Conservation (phyloP, 2,888 invertebrate species). For the Plagiodera versicolora region DNA sequence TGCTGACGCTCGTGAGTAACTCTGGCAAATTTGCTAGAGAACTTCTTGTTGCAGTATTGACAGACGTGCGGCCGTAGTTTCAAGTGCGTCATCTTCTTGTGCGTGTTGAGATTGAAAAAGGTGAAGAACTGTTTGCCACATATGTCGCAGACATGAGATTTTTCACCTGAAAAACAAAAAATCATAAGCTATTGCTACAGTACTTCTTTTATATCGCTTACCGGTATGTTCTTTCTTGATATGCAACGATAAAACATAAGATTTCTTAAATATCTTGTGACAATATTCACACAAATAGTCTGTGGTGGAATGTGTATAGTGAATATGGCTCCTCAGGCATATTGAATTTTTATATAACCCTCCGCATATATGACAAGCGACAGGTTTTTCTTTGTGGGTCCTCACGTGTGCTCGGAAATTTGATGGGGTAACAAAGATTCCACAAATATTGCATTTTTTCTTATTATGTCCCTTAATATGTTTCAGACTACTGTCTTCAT, state of each 20-base stretch:
- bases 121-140: slow-evolving; percentile 39
- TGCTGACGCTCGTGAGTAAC: slow-evolving; percentile 45
- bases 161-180: slow-evolving; percentile 34
- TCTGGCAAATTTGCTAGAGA: slow-evolving; percentile 41
- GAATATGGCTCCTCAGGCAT: slow-evolving; percentile 38
- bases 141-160: slow-evolving; percentile 39
- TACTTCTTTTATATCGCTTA: slow-evolving; percentile 17
- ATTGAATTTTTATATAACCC: slow-evolving; percentile 44
- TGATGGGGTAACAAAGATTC: slow-evolving; percentile 38
- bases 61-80: slow-evolving; percentile 43
- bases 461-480: slow-evolving; percentile 43
- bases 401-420: slow-evolving; percentile 45
- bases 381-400: slow-evolving; percentile 42
- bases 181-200: background rate
- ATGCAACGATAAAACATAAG: slow-evolving; percentile 40
- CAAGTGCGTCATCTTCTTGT: slow-evolving; percentile 43
- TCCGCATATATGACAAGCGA: slow-evolving; percentile 47
- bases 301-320: slow-evolving; percentile 39
- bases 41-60: slow-evolving; percentile 42
- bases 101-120: slow-evolving; percentile 37
- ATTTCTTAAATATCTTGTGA: slow-evolving; percentile 37
- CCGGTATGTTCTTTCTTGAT: slow-evolving; percentile 38
- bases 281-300: slow-evolving; percentile 36
- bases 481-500: slow-evolving; percentile 25
- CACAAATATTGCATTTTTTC: slow-evolving; percentile 44